phyloP scores from a whole-genome alignment of 2,888 invertebrate genomes.

The Agrochola lota region DNA sequence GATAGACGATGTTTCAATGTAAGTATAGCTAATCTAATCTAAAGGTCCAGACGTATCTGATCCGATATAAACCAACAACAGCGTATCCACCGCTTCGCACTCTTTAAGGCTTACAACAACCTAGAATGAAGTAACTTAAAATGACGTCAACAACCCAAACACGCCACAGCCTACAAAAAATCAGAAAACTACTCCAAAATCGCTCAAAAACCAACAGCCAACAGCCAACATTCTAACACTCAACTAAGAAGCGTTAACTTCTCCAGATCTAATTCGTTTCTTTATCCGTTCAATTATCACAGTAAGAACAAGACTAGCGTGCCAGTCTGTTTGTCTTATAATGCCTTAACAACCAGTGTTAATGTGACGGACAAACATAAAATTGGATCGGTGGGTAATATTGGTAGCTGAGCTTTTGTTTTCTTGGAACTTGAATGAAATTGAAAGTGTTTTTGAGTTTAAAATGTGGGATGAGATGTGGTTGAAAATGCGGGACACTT shows the following conservation, averaged over 20 bases:
- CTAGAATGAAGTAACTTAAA: not conserved
- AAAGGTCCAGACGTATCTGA: too few species aligned
- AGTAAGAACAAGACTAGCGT: constrained; percentile 72
- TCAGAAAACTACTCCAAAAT: constrained; percentile 19
- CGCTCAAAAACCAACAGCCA: constrained; percentile 26
- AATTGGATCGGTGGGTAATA: constrained; percentile 81
- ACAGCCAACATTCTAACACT: constrained; percentile 47
- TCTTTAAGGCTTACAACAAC: too few species aligned
- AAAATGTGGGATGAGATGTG: not conserved
- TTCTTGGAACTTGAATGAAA: constrained; percentile 72
- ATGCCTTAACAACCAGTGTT: constrained; percentile 76
- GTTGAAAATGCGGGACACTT: too few species aligned
- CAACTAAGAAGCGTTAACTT: constrained; percentile 71
- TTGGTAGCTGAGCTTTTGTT: constrained; percentile 78
- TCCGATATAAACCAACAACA: too few species aligned
- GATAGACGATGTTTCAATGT: too few species aligned
- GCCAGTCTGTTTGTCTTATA: constrained; percentile 72
- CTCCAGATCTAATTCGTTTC: constrained; percentile 80
- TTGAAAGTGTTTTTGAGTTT: constrained; percentile 16
- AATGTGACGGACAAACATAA: constrained; percentile 74
- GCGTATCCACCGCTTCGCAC: too few species aligned
- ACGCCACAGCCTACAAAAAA: not conserved
- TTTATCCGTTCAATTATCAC: constrained; percentile 84
- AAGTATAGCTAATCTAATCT: too few species aligned
- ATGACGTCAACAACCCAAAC: not conserved